A percentile compares a stretch with the other conserved stretches of the same genome.
Conservation (phyloP, 2,113 vertebrate genomes). For the cat (Felis catus) region DNA sequence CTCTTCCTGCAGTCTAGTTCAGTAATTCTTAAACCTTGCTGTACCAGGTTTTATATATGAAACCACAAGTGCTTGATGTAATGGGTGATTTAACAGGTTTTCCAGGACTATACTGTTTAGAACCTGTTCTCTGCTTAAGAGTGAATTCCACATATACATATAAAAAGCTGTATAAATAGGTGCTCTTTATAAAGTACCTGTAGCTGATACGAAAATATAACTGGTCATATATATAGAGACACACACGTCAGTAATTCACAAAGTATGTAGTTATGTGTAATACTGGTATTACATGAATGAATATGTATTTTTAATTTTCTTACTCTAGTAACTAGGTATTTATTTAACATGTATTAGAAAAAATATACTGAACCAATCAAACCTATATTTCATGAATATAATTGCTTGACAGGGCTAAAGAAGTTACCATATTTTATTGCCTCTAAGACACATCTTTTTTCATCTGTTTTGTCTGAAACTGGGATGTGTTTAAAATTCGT, state of each 20-base stretch:
- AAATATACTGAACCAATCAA: background rate
- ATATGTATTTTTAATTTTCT: background rate
- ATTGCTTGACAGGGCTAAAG: background rate
- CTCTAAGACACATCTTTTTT: background rate
- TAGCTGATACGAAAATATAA: background rate
- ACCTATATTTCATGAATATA: background rate
- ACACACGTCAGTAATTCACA: background rate
- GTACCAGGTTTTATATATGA: background rate
- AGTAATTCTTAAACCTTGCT: background rate
- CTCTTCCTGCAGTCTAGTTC: background rate
- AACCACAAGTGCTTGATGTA: background rate
- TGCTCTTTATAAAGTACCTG: background rate
- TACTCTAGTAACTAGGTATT: background rate
- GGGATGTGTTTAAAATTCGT: slow-evolving; percentile 24
- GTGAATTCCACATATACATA: background rate
- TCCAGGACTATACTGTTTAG: background rate
- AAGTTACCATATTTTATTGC: background rate
- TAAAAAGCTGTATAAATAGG: background rate
- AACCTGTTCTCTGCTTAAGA: background rate
- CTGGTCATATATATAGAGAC: background rate
- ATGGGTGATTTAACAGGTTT: background rate
- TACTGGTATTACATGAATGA: background rate
- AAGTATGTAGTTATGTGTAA: background rate
- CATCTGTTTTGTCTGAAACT: background rate
- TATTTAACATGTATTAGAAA: slow-evolving; percentile 22